Evolutionary conservation across 2,113 vertebrate species (phyloP).

Genomic region (Bagarius yarrelli): DNA sequence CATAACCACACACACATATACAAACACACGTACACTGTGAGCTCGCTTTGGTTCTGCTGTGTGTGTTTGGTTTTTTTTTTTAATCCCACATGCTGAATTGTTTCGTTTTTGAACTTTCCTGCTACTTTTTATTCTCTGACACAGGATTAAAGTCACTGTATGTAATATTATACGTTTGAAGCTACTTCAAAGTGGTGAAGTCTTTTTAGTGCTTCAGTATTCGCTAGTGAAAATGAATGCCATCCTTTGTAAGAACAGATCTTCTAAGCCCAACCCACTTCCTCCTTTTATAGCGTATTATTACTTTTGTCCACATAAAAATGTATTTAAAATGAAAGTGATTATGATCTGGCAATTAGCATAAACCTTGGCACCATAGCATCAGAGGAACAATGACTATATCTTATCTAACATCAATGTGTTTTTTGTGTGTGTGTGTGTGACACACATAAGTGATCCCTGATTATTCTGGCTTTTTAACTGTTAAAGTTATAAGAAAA

Average conservation of each 20-base stretch:
- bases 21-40: neutral
- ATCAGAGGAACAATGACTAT: neutral
- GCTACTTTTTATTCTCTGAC: neutral
- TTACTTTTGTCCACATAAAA: neutral
- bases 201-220: neutral
- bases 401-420: neutral
- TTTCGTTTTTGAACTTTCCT: neutral
- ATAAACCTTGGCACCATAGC: neutral
- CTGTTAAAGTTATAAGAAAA: conserved; percentile 18
- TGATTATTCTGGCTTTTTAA: conserved; percentile 23
- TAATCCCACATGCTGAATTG: neutral
- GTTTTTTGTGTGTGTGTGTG: neutral
- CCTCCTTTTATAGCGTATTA: neutral
- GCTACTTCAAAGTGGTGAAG: too few relatives aligned
- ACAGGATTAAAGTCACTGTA: neutral
- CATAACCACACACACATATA: conserved; percentile 61
- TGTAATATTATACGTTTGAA: neutral
- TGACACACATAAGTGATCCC: conserved; percentile 21
- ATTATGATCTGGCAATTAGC: too few relatives aligned
- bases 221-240: neutral
- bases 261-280: neutral
- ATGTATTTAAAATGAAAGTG: neutral
- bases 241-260: neutral
- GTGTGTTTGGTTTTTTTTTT: neutral
- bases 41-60: neutral